Percentiles rank a stretch among this genome's conserved stretches.
Conservation (phyloP, 2,797 vertebrate genomes). For the Tinamus major region DNA sequence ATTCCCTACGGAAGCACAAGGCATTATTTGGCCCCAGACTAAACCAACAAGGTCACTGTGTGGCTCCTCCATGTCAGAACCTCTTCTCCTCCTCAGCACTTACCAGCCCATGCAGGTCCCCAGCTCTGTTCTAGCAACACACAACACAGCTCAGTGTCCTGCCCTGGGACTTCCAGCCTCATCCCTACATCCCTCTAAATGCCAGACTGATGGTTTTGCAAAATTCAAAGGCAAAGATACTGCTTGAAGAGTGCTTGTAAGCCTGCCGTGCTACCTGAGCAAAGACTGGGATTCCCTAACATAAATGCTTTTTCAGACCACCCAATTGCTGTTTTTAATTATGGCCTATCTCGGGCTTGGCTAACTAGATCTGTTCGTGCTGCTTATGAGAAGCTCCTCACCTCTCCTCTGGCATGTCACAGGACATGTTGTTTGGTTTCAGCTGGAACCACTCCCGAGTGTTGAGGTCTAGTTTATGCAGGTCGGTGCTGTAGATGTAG, state of each 20-base stretch:
- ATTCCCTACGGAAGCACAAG: not conserved
- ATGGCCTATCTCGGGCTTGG: not conserved
- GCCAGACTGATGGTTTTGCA: not conserved
- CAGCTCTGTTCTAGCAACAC: not conserved
- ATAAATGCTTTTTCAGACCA: not conserved
- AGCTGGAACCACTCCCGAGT: conserved; percentile 96
- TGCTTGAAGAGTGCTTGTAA: not conserved
- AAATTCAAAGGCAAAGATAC: not conserved
- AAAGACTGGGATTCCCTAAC: not conserved
- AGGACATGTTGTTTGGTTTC: conserved; percentile 94
- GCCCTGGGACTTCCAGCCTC: not conserved
- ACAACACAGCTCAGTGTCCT: not conserved
- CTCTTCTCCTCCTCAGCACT: not conserved
- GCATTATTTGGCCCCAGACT: not conserved
- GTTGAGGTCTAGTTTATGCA: conserved; percentile 95
- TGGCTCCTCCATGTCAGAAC: fast-evolving
- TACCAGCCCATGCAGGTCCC: not conserved
- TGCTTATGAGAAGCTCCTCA: conserved; percentile 61
- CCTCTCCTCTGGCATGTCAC: conserved; percentile 96
- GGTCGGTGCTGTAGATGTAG: conserved; percentile 97
- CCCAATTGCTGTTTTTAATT: not conserved
- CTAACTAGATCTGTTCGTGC: not conserved
- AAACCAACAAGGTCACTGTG: too few relatives aligned
- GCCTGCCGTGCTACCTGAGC: not conserved
- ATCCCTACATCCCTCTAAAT: not conserved